Base-by-base conservation (phyloP, 2,113 vertebrate genomes). In the Nycticorax nycticorax region DNA sequence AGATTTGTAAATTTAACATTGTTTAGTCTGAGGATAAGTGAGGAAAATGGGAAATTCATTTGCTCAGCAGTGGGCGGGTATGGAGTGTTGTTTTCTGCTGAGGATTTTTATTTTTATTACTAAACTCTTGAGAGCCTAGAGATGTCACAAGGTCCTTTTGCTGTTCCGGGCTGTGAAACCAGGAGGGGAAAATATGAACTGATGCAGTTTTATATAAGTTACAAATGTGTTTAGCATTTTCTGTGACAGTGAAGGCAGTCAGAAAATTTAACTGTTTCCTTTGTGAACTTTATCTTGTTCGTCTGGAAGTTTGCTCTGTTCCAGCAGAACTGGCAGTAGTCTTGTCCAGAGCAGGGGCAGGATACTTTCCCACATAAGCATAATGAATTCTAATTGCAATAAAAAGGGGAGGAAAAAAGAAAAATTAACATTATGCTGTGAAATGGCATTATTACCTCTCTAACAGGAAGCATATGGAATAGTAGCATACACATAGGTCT, bases 131-230 rank as follows among this genome's bases (percentile, higher is more conserved):
- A 93, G 80, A 92, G 66, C 39, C 55, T 92, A 63, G 93, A 91
- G 48, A 83, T 95, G 93, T 95, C 94, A 93, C 93, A 93, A 92
- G 80, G 96, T 92, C 87, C 60, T 94, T 88, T 79, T 85, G 24
- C 88, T 59, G 39, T 66, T 87, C 68, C 63, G 82, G 79, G 43
- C 69, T 89, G 69, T 85, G 91, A 95, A 97, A 95, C 27, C 85
- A 85, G 85, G 60, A 96, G 74, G 76, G 95, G 97, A 97, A 97
- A 97, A 97, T 93, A 96, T 97, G 95, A 97, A 97, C 59, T 78
- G 88, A 35, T 14, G 37, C 47, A 72, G 76, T 93, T 96, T 95
- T 94, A 94, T 94, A 85, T 79, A 91, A 91, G 77, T 81, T 89
- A 75, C 33, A 95, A 96, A 96, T 87, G 83, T 60, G 59, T 90